phyloP scores from a whole-genome alignment of 2,888 invertebrate genomes.

The Lycophotia porphyrea region DNA sequence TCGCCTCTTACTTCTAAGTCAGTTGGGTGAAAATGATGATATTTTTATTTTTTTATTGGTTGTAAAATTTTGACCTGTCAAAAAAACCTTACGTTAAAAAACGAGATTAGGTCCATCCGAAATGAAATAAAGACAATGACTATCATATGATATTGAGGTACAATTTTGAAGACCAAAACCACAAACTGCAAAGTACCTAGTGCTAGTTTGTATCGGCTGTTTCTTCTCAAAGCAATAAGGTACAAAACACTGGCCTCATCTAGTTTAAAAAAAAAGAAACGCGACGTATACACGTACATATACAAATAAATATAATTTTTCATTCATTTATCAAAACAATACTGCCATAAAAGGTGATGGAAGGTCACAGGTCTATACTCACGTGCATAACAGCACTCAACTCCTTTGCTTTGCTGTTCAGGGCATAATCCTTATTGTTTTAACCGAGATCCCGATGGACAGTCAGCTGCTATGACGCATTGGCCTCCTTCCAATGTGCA shows the following conservation, averaged over 20 bases:
- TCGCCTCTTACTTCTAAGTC: no score
- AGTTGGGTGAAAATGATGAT: no score
- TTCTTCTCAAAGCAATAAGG: no score
- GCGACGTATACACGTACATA: no score
- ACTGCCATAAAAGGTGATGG: background rate
- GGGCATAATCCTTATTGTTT: constrained; percentile 74
- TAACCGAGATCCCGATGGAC: constrained; percentile 65
- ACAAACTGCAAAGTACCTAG: no score
- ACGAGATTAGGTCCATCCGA: background rate
- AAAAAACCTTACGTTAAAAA: background rate
- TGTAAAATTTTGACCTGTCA: no score
- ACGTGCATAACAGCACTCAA: constrained; percentile 82
- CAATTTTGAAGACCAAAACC: background rate
- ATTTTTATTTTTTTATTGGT: no score
- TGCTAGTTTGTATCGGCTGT: no score
- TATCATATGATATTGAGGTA: background rate
- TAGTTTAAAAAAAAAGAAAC: no score
- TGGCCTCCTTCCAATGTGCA: constrained; percentile 73
- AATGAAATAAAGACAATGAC: background rate
- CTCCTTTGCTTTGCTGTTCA: constrained; percentile 69
- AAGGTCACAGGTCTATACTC: constrained; percentile 47
- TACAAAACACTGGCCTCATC: no score
- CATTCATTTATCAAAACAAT: background rate
- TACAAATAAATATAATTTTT: no score
- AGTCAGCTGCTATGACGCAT: constrained; percentile 75